These are phyloP conservation scores for Drosophila gunungcola DNA, from an alignment of 1,140 invertebrate species.

Conservation along the genomic window DNA sequence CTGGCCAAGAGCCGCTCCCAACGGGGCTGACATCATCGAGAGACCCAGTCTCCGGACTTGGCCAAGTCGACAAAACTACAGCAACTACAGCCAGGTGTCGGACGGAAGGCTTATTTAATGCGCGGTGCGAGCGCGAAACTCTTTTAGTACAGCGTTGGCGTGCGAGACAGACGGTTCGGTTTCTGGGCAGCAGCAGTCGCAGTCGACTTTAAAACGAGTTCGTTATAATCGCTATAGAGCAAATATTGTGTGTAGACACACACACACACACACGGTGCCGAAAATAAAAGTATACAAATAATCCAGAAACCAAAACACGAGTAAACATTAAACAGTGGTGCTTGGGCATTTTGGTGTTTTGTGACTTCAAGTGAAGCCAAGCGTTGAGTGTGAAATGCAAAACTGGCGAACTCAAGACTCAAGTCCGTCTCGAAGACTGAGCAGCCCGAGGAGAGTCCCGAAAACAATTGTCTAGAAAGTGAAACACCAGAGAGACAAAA, in stretches of 20 bases:
- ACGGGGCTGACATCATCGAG: slow-evolving; percentile 70
- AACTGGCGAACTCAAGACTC: slow-evolving; percentile 53
- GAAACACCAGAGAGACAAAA: slow-evolving; percentile 56
- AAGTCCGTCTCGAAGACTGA: slow-evolving; percentile 52
- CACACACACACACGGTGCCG: slow-evolving; percentile 21
- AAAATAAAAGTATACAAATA: slow-evolving; percentile 65
- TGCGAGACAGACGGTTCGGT: slow-evolving; percentile 78
- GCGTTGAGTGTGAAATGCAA: slow-evolving; percentile 74
- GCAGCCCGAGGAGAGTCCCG: slow-evolving; percentile 48
- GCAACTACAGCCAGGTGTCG: slow-evolving; percentile 60
- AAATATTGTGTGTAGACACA: slow-evolving; percentile 16
- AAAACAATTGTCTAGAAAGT: slow-evolving; percentile 77
- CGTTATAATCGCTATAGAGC: slow-evolving; percentile 31
- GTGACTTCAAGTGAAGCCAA: slow-evolving; percentile 63
- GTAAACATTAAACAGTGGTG: slow-evolving; percentile 45
- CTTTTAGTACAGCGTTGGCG: slow-evolving; percentile 83
- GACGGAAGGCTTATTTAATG: slow-evolving; percentile 74
- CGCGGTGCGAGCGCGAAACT: slow-evolving; percentile 64
- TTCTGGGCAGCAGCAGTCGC: slow-evolving; percentile 32
- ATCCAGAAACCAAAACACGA: slow-evolving; percentile 38
- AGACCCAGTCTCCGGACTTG: slow-evolving; percentile 23
- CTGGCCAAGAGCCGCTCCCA: slow-evolving; percentile 5
- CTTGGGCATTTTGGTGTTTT: slow-evolving; percentile 7
- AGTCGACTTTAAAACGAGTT: slow-evolving; percentile 36
- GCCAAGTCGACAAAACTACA: slow-evolving; percentile 30